Evolutionary conservation across 2,797 vertebrate genomes (phyloP).

Genomic region (Antrozous pallidus): DNA sequence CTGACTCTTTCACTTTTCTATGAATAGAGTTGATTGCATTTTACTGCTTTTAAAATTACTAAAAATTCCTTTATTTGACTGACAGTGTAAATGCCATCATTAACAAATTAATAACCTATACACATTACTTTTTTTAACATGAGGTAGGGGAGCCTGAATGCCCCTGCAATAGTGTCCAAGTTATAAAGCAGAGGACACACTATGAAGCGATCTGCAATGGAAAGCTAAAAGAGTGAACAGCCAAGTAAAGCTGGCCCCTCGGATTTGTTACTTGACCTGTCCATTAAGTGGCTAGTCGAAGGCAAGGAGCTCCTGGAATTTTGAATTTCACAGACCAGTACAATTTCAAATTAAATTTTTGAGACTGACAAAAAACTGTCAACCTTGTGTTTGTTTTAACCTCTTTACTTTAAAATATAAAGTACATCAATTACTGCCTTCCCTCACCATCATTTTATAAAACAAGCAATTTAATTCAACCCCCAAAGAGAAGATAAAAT

Average conservation of each 20-base stretch:
- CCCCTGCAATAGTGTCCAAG: not conserved
- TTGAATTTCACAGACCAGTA: not conserved
- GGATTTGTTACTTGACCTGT: not conserved
- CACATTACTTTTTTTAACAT: not conserved
- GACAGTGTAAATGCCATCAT: not conserved
- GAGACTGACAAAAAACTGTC: not conserved
- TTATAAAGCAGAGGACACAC: not conserved
- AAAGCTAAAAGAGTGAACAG: not conserved
- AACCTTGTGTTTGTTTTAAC: not conserved
- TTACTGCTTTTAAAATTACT: not conserved
- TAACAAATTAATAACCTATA: not conserved
- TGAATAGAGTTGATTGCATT: not conserved
- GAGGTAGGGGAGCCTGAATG: not conserved
- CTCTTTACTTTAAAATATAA: constrained; percentile 8
- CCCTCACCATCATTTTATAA: not conserved
- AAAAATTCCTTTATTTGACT: not conserved
- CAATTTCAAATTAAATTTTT: not conserved
- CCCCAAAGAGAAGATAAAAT: not conserved
- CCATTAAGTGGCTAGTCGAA: not conserved
- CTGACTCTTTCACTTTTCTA: not conserved
- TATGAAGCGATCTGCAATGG: not conserved
- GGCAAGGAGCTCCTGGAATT: not conserved
- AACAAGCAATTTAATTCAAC: not conserved
- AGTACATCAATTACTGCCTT: not conserved
- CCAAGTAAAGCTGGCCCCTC: not conserved